These are phyloP conservation scores for Malurus alboscapulatus DNA, from an alignment of 2,113 vertebrate genomes.

Conservation along the genomic window DNA sequence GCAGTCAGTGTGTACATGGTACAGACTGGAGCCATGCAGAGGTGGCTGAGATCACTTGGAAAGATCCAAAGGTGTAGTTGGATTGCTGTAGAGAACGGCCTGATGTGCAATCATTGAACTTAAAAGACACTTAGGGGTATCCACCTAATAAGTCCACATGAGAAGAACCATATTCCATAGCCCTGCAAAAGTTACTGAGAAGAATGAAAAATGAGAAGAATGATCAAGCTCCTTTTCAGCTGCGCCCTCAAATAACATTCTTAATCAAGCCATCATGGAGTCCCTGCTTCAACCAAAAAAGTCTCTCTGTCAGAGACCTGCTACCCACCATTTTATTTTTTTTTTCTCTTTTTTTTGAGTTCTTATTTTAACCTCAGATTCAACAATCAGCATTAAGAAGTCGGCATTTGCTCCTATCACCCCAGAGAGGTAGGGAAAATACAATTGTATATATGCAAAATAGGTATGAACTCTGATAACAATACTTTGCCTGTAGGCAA, in stretches of 20 bases:
- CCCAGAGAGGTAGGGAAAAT: conserved; percentile 37
- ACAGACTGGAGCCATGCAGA: background rate
- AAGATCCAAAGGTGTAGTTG: background rate
- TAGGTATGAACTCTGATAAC: conserved; percentile 51
- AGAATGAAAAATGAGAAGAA: background rate
- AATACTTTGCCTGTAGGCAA: conserved; percentile 63
- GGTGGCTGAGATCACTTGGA: background rate
- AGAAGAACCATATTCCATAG: background rate
- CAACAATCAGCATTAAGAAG: background rate
- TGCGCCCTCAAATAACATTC: background rate
- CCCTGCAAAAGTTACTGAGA: background rate
- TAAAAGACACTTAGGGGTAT: background rate
- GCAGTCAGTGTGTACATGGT: rapidly evolving
- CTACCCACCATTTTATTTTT: background rate
- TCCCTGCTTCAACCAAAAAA: background rate
- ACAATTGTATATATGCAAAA: conserved; percentile 57
- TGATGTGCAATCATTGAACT: background rate
- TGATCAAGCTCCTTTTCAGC: conserved; percentile 7
- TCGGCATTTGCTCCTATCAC: conserved; percentile 44
- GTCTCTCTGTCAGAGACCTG: background rate
- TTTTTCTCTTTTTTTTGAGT: background rate
- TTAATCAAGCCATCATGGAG: background rate
- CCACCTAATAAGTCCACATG: background rate
- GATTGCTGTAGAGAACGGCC: background rate
- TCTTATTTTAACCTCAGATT: conserved; percentile 10